Evolutionary conservation across 2,888 invertebrate genomes (phyloP).

Genomic region (Neocrepidodera transversa): DNA sequence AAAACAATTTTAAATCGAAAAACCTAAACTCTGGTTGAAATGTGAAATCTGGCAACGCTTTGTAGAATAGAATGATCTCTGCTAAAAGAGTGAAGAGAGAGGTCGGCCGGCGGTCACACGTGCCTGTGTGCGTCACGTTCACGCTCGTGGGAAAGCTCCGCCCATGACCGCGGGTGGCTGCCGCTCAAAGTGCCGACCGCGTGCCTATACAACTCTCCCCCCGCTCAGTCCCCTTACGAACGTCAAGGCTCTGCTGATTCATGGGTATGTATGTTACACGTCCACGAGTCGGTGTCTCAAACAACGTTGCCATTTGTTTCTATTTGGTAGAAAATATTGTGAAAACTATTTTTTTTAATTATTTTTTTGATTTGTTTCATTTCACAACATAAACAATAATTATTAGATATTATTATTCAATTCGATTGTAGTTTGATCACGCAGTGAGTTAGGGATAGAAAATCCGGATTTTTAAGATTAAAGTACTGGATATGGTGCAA

Average conservation of each 20-base stretch:
- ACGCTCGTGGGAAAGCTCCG: slow-evolving; percentile 59
- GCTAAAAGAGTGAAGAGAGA: slow-evolving; percentile 16
- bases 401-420: too few species aligned
- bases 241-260: slow-evolving; percentile 40
- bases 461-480: too few species aligned
- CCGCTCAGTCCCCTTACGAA: slow-evolving; percentile 29
- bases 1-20: too few species aligned
- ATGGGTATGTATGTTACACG: slow-evolving; percentile 38
- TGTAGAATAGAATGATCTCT: slow-evolving; percentile 14
- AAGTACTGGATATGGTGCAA: too few species aligned
- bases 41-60: slow-evolving; percentile 10
- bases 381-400: too few species aligned
- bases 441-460: too few species aligned
- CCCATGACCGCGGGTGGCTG: slow-evolving; percentile 56
- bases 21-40: too few species aligned
- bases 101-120: slow-evolving; percentile 57
- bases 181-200: slow-evolving; percentile 47
- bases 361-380: too few species aligned
- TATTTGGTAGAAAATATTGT: too few species aligned
- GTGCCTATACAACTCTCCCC: slow-evolving; percentile 35
- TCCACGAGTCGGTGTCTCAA: slow-evolving; percentile 32
- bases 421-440: too few species aligned
- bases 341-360: too few species aligned
- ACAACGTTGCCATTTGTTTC: slow-evolving; percentile 30
- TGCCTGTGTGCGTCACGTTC: slow-evolving; percentile 58